A percentile compares a stretch with the other conserved stretches of the same genome.
These are phyloP conservation scores for Notocelia uddmanniana DNA, from an alignment of 2,888 invertebrate genomes.

Conservation along the genomic window DNA sequence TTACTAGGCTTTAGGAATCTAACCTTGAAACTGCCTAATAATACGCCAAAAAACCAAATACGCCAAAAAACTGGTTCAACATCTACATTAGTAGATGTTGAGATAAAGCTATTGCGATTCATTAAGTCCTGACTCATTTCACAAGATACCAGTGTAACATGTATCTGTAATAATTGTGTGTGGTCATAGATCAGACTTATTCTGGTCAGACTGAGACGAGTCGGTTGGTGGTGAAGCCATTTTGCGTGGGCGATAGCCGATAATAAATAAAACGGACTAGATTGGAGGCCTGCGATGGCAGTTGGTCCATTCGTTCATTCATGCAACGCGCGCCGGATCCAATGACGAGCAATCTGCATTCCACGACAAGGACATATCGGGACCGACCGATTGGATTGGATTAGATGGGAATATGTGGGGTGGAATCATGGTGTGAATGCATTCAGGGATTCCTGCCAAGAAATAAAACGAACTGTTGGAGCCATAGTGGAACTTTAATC, in stretches of 20 bases:
- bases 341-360: no score
- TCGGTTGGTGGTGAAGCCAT: background rate
- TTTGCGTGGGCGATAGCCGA: background rate
- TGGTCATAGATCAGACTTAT: background rate
- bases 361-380: no score
- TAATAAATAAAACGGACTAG: background rate
- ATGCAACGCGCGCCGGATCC: no score
- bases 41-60: conserved; percentile 26
- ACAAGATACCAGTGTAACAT: background rate
- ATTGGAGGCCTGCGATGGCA: background rate
- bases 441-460: no score
- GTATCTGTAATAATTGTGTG: background rate
- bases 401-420: no score
- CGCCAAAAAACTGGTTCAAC: conserved; percentile 31
- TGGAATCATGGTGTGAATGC: no score
- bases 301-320: no score
- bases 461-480: no score
- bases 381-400: no score
- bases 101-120: conserved; percentile 35
- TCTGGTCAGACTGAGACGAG: background rate
- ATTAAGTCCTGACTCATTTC: conserved; percentile 4
- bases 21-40: conserved; percentile 31
- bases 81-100: conserved; percentile 37
- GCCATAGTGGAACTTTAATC: no score
- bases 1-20: background rate